phyloP scores from a whole-genome alignment of 2,888 invertebrate genomes.

The Tetragnatha montana region DNA sequence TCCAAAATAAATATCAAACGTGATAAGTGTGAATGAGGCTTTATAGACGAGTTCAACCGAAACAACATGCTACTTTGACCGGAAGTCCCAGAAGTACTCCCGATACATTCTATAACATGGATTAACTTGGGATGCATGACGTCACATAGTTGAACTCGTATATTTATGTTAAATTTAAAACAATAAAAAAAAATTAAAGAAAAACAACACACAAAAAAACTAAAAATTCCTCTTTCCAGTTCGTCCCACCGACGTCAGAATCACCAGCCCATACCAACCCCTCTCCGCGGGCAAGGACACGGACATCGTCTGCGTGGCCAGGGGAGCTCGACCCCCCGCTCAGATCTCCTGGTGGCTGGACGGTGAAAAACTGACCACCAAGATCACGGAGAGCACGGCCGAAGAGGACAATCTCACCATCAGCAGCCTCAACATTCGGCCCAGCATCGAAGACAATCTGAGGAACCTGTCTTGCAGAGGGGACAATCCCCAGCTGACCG shows the following conservation, averaged over 20 bases:
- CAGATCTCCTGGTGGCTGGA: conserved; percentile 72
- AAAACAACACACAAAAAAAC: background rate
- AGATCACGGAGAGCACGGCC: conserved; percentile 68
- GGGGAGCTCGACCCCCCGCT: conserved; percentile 72
- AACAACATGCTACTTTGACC: no score
- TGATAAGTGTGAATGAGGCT: no score
- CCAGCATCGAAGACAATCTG: conserved; percentile 71
- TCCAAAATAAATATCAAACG: no score
- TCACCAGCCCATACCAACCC: conserved; percentile 69
- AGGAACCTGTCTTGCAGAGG: conserved; percentile 72
- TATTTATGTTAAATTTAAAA: no score
- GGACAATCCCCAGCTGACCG: conserved; percentile 72
- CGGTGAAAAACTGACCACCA: conserved; percentile 60
- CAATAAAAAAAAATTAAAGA: no score
- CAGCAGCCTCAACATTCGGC: conserved; percentile 70
- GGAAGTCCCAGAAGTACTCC: no score
- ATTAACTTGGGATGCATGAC: no score
- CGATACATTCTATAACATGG: no score
- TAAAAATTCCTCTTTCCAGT: conserved; percentile 58
- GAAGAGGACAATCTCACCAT: conserved; percentile 72
- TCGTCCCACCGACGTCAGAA: conserved; percentile 72
- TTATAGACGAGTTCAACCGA: no score
- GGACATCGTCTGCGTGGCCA: conserved; percentile 71
- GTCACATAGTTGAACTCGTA: no score
- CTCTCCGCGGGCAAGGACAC: conserved; percentile 68